A percentile compares a stretch with the other conserved stretches of the same genome.
Conservation (phyloP, 1,140 invertebrate species). For the Micrasema minimum region DNA sequence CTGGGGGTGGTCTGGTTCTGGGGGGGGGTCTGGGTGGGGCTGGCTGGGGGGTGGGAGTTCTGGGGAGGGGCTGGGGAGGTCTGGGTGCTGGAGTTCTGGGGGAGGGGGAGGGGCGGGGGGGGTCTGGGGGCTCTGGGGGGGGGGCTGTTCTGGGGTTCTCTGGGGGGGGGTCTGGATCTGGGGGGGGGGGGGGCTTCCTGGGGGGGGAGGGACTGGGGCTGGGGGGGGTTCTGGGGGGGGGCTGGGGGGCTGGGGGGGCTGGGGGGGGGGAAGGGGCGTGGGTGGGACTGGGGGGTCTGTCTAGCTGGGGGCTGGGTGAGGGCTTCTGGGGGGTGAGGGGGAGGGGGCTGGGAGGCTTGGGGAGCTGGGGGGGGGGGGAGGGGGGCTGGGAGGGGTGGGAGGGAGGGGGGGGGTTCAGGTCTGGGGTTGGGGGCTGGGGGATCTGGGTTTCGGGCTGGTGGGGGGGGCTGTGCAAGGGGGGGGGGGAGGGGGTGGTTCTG, state of each 20-base stretch:
- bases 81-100: neutral
- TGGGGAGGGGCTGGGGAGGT: neutral
- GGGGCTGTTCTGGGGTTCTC: too few relatives aligned
- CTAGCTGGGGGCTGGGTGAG: neutral
- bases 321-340: neutral
- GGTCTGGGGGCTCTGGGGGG: neutral
- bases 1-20: too few relatives aligned
- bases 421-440: too few relatives aligned
- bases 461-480: too few relatives aligned
- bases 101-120: neutral
- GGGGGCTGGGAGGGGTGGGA: too few relatives aligned
- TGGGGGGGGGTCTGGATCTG: neutral
- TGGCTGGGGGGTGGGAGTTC: too few relatives aligned
- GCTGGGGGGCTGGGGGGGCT: neutral
- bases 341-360: neutral
- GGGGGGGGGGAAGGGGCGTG: neutral
- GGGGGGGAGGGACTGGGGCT: too few relatives aligned
- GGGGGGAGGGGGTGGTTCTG: too few relatives aligned
- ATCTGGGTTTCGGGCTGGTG: too few relatives aligned
- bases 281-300: neutral
- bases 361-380: neutral
- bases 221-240: neutral
- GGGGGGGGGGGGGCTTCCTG: too few relatives aligned
- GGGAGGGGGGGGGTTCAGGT: too few relatives aligned
- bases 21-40: too few relatives aligned